Percentiles rank a stretch among this genome's conserved stretches.
Evolutionary conservation across 2,888 invertebrate species (phyloP).

Genomic region (Caenorhabditis doughertyi): DNA sequence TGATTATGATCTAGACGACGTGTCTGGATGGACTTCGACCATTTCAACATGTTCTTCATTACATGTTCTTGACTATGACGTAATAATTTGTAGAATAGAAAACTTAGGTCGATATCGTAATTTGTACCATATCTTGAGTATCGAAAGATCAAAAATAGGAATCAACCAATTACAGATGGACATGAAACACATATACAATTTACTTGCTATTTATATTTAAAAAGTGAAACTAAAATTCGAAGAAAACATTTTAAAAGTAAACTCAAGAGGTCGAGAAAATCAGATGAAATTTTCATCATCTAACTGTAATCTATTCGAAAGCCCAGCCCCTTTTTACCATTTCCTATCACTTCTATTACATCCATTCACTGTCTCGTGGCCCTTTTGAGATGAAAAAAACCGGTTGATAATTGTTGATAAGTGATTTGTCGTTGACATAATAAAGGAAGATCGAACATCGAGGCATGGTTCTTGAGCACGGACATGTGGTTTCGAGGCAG

Average conservation of each 20-base stretch:
- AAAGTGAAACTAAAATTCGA: no score
- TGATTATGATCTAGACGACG: conserved; percentile 5
- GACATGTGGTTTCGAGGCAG: conserved; percentile 30
- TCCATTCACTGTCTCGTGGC: conserved; percentile 19
- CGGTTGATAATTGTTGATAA: conserved; percentile 37
- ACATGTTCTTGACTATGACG: neutral
- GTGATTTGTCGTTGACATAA: conserved; percentile 53
- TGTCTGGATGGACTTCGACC: conserved; percentile 5
- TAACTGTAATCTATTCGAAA: conserved; percentile 12
- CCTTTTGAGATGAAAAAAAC: conserved; percentile 20
- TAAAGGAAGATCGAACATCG: conserved; percentile 48
- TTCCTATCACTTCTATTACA: neutral
- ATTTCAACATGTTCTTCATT: neutral
- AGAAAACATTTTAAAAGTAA: no score
- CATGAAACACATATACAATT: no score
- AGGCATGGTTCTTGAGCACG: conserved; percentile 22
- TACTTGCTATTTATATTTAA: no score
- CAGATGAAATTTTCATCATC: conserved; percentile 15
- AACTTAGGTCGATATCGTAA: no score
- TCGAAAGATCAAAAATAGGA: no score
- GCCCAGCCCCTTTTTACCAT: neutral
- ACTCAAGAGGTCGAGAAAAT: neutral
- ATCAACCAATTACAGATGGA: no score
- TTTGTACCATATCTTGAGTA: no score
- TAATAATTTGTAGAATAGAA: no score